Base-by-base conservation (phyloP, 2,888 invertebrate genomes). In the Magallana nippona region DNA sequence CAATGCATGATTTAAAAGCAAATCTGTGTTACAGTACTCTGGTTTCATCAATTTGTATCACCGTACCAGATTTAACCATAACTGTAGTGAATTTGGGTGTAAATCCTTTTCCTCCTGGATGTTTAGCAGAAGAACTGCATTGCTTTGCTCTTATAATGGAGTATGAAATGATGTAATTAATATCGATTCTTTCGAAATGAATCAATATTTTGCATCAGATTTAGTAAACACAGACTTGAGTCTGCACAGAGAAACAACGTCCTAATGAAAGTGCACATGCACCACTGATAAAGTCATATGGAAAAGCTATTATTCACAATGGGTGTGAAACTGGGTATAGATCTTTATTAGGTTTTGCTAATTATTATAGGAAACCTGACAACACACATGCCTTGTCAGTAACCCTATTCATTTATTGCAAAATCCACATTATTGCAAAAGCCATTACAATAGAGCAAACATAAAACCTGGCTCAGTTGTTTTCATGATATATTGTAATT, bases 191-290 rank as follows among this genome's bases (percentile, higher is more conserved):
- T 71, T 71, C 71, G 15, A 71, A 71, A 71, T 22, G 27, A 22
- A 71, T 71, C 71, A 71, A 71, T 71, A 71, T 71, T 71, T 71
- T 71, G 27, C 32, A 17, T 71, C 27, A 71, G 71, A 32, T 71
- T 27, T 22, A 5, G 71, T 71, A 71, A 63, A 71, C 22, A 19
- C 71, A 71, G 71, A 71, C 71, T 22, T 27, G 71, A 27, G 71
- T 71, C 71, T 71, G 71, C 71, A 71, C 71, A 71, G 2, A 13
- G 71, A 71, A 27, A 63, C 44, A 44, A 5, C 44, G 8, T 44
- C 8, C 44, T 44, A 44, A 44, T 10, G 44, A 44, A 17, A 27
- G 71, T 71, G 71, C 71, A 13, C 15, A 27, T 71, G 71, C 32
- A 71, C 71, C 15, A 15, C 17, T 44, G 44, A 44, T 44, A 44